These are phyloP conservation scores for Uria aalge DNA, from an alignment of 2,113 vertebrate genomes.

Conservation along the genomic window DNA sequence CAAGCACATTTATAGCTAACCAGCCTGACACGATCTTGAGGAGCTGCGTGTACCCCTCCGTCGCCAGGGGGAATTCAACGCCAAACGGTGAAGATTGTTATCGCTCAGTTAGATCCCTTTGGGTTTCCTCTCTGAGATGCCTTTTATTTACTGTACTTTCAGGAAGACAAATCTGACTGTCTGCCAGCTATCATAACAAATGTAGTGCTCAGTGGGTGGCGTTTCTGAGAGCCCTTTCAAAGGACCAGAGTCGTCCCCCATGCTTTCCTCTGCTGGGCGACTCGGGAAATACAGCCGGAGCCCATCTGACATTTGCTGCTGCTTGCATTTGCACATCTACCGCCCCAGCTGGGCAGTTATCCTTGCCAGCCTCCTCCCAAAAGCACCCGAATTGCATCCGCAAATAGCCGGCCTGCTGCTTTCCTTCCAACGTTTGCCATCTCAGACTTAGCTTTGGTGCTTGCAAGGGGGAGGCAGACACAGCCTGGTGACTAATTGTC, in stretches of 20 bases:
- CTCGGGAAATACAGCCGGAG: not conserved
- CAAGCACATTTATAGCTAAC: rapidly evolving
- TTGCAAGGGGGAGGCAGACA: not conserved
- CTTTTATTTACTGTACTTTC: not conserved
- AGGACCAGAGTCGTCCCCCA: not conserved
- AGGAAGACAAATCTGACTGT: not conserved
- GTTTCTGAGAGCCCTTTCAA: not conserved
- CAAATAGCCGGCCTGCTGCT: not conserved
- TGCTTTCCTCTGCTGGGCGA: not conserved
- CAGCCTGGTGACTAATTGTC: not conserved
- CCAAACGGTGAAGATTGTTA: not conserved
- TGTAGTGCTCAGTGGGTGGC: not conserved
- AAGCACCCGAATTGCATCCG: not conserved
- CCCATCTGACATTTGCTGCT: not conserved
- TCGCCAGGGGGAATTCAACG: rapidly evolving
- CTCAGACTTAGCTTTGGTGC: not conserved
- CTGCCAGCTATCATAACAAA: not conserved
- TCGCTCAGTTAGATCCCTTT: not conserved
- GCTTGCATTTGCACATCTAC: not conserved
- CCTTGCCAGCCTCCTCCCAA: not conserved
- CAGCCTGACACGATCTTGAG: not conserved
- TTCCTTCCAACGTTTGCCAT: not conserved
- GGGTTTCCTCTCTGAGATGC: not conserved
- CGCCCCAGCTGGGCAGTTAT: not conserved
- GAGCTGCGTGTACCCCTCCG: not conserved